Evolutionary conservation across 2,888 invertebrate genomes (phyloP).

Genomic region (Caenorhabditis becei): DNA sequence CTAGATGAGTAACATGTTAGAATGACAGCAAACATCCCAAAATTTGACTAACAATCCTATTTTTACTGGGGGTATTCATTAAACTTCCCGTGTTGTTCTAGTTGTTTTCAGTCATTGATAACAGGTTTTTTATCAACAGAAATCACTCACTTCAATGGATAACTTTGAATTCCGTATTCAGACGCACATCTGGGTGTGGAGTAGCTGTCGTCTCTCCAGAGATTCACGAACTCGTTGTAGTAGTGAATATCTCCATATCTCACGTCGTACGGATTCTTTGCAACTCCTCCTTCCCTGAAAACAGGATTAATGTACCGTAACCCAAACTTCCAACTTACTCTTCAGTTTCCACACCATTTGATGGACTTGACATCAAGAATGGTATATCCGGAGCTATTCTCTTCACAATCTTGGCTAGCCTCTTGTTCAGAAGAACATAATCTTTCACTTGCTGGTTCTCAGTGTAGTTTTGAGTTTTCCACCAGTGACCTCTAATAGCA

Average conservation of each 20-base stretch:
- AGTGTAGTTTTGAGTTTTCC: conserved; percentile 53
- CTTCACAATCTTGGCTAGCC: conserved; percentile 24
- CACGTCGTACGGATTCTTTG: conserved; percentile 87
- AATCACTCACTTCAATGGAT: conserved; percentile 84
- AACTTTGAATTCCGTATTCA: conserved; percentile 95
- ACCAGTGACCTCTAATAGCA: conserved; percentile 83
- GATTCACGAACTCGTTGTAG: conserved; percentile 89
- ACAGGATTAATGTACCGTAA: no score
- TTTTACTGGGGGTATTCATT: no score
- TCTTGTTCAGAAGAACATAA: conserved; percentile 86
- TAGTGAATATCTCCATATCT: conserved; percentile 92
- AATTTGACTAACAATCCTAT: no score
- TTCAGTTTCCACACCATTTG: conserved; percentile 87
- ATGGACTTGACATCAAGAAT: conserved; percentile 90
- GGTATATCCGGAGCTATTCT: conserved; percentile 18
- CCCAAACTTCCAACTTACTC: conserved; percentile 37
- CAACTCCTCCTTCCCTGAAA: conserved; percentile 87
- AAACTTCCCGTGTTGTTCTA: no score
- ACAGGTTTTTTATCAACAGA: conserved; percentile 1
- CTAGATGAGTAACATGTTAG: conserved; percentile 9
- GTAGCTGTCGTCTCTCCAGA: conserved; percentile 89
- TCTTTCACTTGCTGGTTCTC: conserved; percentile 71
- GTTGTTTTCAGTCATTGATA: not conserved
- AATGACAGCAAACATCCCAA: no score
- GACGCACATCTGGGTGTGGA: conserved; percentile 92